Percentiles rank a stretch among this genome's conserved stretches.
Conservation (phyloP, 2,888 invertebrate genomes). For the Drosophila putrida region DNA sequence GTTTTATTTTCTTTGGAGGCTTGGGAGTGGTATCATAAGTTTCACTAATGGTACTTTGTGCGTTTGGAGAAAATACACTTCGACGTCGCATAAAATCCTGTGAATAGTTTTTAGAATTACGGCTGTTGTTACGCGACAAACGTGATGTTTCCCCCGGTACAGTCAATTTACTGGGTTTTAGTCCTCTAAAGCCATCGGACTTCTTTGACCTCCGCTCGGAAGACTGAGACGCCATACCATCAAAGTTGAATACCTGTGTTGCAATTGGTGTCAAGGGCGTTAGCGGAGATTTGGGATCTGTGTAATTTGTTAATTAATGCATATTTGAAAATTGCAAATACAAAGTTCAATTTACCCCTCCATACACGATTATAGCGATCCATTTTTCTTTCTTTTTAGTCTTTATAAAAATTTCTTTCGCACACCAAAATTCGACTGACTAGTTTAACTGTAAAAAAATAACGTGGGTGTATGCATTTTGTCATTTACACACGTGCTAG, state of each 20-base stretch:
- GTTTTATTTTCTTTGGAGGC: not conserved
- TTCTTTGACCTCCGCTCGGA: not conserved
- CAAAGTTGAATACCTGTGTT: slow-evolving; percentile 64
- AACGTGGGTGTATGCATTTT: not conserved
- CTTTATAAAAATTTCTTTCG: not conserved
- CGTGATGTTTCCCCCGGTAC: not conserved
- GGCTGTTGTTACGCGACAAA: not conserved
- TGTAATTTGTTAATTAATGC: not conserved
- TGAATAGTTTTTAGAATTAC: slow-evolving; percentile 30
- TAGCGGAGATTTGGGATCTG: slow-evolving; percentile 73
- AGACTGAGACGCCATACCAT: slow-evolving; percentile 28
- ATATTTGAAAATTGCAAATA: not conserved
- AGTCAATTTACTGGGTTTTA: not conserved
- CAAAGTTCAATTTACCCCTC: slow-evolving; percentile 51
- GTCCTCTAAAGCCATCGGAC: not conserved
- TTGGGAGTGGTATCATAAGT: not conserved
- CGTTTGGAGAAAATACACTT: slow-evolving; percentile 57
- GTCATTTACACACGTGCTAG: no score
- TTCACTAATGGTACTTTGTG: slow-evolving; percentile 32
- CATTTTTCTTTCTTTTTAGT: slow-evolving; percentile 32
- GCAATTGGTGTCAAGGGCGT: slow-evolving; percentile 71
- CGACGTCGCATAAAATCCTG: slow-evolving; percentile 53
- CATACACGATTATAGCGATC: slow-evolving; percentile 68
- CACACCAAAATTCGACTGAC: slow-evolving; percentile 1
- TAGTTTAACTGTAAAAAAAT: slow-evolving; percentile 18